These are phyloP conservation scores for Cranoglanis bouderius DNA, from an alignment of 2,113 vertebrate genomes.

Conservation along the genomic window DNA sequence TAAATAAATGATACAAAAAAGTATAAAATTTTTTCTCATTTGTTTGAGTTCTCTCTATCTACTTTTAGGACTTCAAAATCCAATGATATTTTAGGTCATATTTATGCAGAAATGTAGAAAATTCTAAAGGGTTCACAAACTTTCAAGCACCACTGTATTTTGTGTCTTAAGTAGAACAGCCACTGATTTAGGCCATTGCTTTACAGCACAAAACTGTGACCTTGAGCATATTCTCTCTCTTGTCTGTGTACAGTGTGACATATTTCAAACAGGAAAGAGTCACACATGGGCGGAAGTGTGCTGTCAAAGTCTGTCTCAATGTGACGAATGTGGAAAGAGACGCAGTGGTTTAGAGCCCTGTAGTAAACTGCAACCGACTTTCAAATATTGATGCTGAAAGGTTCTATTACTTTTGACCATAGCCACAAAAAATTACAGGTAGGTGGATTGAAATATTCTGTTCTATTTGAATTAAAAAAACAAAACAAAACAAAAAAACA, in stretches of 20 bases:
- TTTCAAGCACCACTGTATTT: neutral
- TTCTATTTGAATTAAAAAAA: neutral
- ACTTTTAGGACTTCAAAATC: too few relatives aligned
- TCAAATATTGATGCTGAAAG: neutral
- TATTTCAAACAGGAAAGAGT: slow-evolving; percentile 55
- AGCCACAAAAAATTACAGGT: slow-evolving; percentile 14
- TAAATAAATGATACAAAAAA: too few relatives aligned
- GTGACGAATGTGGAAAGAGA: slow-evolving; percentile 61
- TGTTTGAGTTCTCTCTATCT: too few relatives aligned
- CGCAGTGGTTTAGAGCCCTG: slow-evolving; percentile 3
- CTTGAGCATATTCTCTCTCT: neutral
- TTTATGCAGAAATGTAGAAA: too few relatives aligned
- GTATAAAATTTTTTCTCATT: too few relatives aligned
- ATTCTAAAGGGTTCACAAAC: too few relatives aligned
- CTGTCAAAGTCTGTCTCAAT: slow-evolving; percentile 51
- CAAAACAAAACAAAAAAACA: neutral
- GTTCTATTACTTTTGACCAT: neutral
- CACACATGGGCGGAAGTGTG: slow-evolving; percentile 67
- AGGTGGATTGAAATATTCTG: neutral
- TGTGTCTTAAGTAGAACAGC: neutral
- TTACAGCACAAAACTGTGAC: neutral
- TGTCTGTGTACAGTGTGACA: neutral
- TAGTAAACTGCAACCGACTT: neutral
- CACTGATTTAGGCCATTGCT: neutral
- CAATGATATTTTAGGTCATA: too few relatives aligned